These are phyloP conservation scores for Hestina assimilis DNA, from an alignment of 1,140 invertebrate genomes.

Conservation along the genomic window DNA sequence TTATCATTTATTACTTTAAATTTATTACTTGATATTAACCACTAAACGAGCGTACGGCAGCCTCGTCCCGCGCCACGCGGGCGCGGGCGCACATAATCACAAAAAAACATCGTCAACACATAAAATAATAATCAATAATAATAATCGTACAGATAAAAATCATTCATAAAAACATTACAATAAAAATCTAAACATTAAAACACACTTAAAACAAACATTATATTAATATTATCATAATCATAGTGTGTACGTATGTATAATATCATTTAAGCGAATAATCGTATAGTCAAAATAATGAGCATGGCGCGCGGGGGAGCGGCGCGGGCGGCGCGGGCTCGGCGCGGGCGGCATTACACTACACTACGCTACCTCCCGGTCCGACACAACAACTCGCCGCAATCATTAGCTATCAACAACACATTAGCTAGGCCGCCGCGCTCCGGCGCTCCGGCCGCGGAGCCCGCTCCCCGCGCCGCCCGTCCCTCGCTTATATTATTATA, in stretches of 20 bases:
- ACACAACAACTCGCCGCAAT: neutral
- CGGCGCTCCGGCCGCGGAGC: constrained; percentile 37
- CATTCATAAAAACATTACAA: constrained; percentile 79
- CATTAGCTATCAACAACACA: constrained; percentile 50
- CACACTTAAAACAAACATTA: constrained; percentile 79
- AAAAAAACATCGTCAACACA: constrained; percentile 77
- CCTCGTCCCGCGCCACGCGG: constrained; percentile 52
- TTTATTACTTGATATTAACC: constrained; percentile 73
- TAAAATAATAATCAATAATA: constrained; percentile 79
- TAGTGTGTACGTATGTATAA: constrained; percentile 75
- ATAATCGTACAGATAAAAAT: constrained; percentile 78
- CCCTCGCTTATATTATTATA: constrained; percentile 63
- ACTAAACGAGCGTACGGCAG: constrained; percentile 70
- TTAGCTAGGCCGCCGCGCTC: constrained; percentile 42
- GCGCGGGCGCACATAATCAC: constrained; percentile 68
- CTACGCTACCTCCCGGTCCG: constrained; percentile 5
- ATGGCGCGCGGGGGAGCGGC: constrained; percentile 58
- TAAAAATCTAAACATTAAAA: constrained; percentile 79
- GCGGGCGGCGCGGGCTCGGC: constrained; percentile 34
- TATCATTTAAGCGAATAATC: constrained; percentile 77
- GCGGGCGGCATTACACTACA: constrained; percentile 33
- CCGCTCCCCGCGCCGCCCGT: constrained; percentile 47
- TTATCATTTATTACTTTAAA: constrained; percentile 73
- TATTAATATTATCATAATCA: constrained; percentile 78
- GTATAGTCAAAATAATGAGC: constrained; percentile 77